Conservation (phyloP, 2,797 vertebrate species). For the Danio tinwini region DNA sequence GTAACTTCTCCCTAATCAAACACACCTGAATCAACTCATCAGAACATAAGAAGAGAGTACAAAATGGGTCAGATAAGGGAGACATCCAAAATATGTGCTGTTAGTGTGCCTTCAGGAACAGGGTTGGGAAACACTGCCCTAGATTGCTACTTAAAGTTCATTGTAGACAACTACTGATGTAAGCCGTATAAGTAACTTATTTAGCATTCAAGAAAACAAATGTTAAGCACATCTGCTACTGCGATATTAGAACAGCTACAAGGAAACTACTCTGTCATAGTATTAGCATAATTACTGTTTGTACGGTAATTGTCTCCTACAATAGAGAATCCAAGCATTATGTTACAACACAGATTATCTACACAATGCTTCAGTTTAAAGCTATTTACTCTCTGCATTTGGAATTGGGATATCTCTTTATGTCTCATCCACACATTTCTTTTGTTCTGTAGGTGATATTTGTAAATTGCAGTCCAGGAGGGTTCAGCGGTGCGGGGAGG, state of each 20-base stretch:
- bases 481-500: slow-evolving; percentile 20
- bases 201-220: not conserved
- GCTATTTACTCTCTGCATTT: not conserved
- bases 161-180: not conserved
- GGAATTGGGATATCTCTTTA: not conserved
- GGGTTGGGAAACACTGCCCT: too few relatives aligned
- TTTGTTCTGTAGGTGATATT: slow-evolving; percentile 44
- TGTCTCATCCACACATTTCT: not conserved
- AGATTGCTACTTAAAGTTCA: not conserved
- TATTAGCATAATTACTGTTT: slow-evolving; percentile 27
- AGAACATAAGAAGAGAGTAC: too few relatives aligned
- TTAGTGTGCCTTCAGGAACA: too few relatives aligned
- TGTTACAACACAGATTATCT: not conserved
- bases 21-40: too few relatives aligned
- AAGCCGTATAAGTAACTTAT: slow-evolving; percentile 11
- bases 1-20: too few relatives aligned
- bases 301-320: slow-evolving; percentile 7
- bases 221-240: not conserved
- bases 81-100: too few relatives aligned
- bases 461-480: slow-evolving; percentile 27
- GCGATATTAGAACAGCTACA: not conserved
- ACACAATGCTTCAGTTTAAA: not conserved
- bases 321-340: slow-evolving; percentile 8
- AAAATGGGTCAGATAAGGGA: too few relatives aligned
- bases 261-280: slow-evolving; percentile 12